A percentile compares a stretch with the other conserved stretches of the same genome.
These are phyloP conservation scores for Ceyx erithaca DNA, from an alignment of 2,797 vertebrate species.

Conservation along the genomic window DNA sequence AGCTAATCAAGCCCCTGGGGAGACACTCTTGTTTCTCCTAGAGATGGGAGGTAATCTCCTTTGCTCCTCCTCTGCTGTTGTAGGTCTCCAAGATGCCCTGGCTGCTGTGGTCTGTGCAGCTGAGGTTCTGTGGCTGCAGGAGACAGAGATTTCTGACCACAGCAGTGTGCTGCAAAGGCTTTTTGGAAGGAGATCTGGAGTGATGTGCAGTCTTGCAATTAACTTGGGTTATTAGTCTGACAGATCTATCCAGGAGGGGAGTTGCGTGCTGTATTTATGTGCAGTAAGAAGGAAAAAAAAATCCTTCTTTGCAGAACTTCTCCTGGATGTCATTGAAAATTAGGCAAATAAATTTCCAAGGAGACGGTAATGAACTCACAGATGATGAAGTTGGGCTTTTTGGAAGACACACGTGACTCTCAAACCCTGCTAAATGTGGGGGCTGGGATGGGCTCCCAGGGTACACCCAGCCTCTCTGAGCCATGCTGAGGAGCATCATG, in stretches of 20 bases:
- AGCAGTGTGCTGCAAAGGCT: neutral
- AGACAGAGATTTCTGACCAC: neutral
- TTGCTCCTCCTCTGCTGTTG: neutral
- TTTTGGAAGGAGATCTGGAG: neutral
- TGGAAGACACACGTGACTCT: accelerated
- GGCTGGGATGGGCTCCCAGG: neutral
- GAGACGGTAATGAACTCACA: neutral
- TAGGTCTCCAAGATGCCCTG: accelerated
- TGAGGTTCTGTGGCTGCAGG: neutral
- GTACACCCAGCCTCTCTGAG: neutral
- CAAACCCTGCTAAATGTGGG: neutral
- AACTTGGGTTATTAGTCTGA: neutral
- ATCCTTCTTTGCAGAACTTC: neutral
- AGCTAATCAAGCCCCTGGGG: neutral
- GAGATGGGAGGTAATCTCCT: neutral
- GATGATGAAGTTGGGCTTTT: neutral
- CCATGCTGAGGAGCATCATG: neutral
- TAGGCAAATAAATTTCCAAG: neutral
- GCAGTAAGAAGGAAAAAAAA: neutral
- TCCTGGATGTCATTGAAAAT: neutral
- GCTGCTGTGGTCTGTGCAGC: neutral
- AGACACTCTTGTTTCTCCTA: neutral
- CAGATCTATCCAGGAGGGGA: neutral
- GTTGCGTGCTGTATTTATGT: neutral
- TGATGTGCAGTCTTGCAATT: neutral